Evolutionary conservation across 2,888 invertebrate species (phyloP).

Genomic region (Spodoptera littoralis): DNA sequence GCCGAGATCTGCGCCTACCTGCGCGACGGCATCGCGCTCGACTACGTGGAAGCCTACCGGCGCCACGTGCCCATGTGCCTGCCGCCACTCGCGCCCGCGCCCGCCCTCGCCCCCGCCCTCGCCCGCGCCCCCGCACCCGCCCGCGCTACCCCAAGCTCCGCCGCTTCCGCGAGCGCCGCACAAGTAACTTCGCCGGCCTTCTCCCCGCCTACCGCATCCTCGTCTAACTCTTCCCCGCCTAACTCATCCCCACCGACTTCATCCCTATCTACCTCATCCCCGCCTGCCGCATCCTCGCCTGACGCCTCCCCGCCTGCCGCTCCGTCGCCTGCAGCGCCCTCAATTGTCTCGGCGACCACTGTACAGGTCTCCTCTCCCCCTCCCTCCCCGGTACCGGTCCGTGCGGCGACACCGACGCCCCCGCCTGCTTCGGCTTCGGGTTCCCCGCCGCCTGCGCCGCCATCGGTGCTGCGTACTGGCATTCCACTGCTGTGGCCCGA

Average conservation of each 20-base stretch:
- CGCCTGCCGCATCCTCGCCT: slow-evolving; percentile 4
- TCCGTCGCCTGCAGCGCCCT: slow-evolving; percentile 1
- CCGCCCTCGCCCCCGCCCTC: slow-evolving; percentile 14
- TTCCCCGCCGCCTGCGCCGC: background rate
- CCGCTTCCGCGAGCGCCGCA: too few relatives aligned
- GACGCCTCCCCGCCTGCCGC: background rate
- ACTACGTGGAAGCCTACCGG: slow-evolving; percentile 79
- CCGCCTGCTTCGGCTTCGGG: too few relatives aligned
- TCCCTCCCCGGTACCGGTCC: slow-evolving; percentile 2
- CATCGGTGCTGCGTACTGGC: slow-evolving; percentile 9
- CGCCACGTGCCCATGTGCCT: slow-evolving; percentile 72
- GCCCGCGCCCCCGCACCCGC: slow-evolving; percentile 3
- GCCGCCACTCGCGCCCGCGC: slow-evolving; percentile 26
- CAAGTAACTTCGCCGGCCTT: background rate
- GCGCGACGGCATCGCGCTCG: slow-evolving; percentile 81
- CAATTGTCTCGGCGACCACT: slow-evolving; percentile 4
- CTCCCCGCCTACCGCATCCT: slow-evolving; percentile 1
- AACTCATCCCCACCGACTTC: background rate
- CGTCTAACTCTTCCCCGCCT: background rate
- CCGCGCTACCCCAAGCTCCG: background rate
- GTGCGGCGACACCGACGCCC: background rate
- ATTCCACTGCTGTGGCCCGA: slow-evolving; percentile 33
- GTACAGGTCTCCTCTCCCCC: slow-evolving; percentile 1
- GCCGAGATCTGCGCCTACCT: slow-evolving; percentile 78
- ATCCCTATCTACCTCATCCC: background rate